These are phyloP conservation scores for Australoheros facetus DNA, from an alignment of 2,797 vertebrate genomes.

Conservation along the genomic window DNA sequence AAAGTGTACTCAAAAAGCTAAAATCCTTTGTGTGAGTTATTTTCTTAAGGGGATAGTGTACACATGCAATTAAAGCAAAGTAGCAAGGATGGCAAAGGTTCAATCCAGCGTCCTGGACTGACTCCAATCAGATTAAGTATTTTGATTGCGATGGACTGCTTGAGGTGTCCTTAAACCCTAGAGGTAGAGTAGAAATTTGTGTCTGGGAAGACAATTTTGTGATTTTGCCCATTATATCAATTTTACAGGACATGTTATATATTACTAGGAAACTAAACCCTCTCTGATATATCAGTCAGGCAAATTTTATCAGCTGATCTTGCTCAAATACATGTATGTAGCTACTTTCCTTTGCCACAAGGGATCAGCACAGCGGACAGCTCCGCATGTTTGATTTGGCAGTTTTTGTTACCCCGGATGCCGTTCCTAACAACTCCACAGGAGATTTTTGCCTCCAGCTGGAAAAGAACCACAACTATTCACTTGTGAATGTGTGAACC, in stretches of 20 bases:
- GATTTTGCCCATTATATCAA: not conserved
- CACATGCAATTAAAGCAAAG: not conserved
- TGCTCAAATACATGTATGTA: too few relatives aligned
- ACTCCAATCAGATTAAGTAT: not conserved
- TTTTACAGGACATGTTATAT: not conserved
- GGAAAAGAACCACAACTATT: not conserved
- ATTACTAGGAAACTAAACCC: not conserved
- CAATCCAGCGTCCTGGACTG: not conserved
- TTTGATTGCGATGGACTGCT: not conserved
- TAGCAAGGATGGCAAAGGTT: slow-evolving; percentile 1
- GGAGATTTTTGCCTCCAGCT: not conserved
- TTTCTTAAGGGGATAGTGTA: not conserved
- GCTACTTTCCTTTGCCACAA: too few relatives aligned
- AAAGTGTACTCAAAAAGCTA: slow-evolving; percentile 3
- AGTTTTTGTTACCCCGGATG: not conserved
- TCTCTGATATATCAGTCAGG: too few relatives aligned
- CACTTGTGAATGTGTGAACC: not conserved
- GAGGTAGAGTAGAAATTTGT: not conserved
- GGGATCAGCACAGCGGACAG: too few relatives aligned
- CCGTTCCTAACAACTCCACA: not conserved
- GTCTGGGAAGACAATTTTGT: not conserved
- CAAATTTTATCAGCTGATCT: too few relatives aligned
- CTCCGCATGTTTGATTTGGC: not conserved
- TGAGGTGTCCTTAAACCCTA: not conserved
- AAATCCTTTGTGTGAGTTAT: slow-evolving; percentile 18